Evolutionary conservation across 2,113 vertebrate genomes (phyloP).

Genomic region (Petrocephalus microphthalmus): DNA sequence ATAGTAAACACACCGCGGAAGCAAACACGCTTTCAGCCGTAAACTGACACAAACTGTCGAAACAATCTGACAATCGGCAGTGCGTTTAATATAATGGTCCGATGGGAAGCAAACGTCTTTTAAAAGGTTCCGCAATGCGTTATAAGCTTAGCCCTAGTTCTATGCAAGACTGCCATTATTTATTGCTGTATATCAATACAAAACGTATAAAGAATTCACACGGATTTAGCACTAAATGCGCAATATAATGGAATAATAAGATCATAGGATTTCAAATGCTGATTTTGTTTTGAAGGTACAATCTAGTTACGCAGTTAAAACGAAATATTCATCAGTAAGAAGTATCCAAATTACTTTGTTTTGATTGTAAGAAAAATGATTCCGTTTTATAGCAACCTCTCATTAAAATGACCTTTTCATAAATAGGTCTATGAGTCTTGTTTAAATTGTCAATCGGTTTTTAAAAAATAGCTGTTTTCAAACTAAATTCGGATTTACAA

Average conservation of each 20-base stretch:
- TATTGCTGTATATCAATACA: not conserved
- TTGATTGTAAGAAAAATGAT: not conserved
- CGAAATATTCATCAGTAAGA: not conserved
- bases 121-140: not conserved
- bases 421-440: not conserved
- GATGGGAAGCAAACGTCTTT: not conserved
- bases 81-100: constrained; percentile 10
- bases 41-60: constrained; percentile 31
- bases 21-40: constrained; percentile 29
- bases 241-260: not conserved
- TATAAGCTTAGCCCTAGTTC: not conserved
- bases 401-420: not conserved
- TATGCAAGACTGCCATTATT: not conserved
- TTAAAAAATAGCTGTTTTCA: not conserved
- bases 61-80: constrained; percentile 29
- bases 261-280: not conserved
- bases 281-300: not conserved
- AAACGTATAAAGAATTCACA: not conserved
- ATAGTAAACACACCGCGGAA: not conserved
- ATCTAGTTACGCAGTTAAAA: not conserved
- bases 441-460: not conserved
- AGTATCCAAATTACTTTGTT: not conserved
- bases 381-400: not conserved
- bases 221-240: not conserved
- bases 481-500: not conserved